These are phyloP conservation scores for Dissostichus mawsoni DNA, from an alignment of 2,113 vertebrate genomes.

Conservation along the genomic window DNA sequence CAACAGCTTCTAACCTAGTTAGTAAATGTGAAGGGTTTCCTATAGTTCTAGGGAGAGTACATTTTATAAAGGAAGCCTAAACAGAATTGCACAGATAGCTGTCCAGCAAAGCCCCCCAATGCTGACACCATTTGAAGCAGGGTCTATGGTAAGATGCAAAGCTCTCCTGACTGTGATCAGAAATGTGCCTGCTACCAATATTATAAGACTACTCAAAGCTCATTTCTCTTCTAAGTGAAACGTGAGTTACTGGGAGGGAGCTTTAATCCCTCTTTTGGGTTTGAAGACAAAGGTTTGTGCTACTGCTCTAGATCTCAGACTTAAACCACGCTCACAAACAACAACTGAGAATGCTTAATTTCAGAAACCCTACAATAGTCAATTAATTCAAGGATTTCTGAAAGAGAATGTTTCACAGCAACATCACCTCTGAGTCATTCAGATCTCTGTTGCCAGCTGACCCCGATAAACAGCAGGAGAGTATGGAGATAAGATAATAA, in stretches of 20 bases:
- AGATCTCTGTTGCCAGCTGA: constrained; percentile 24
- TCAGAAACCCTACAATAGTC: not conserved
- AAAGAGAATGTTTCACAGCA: constrained; percentile 2
- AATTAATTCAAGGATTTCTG: not conserved
- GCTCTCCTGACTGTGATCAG: not conserved
- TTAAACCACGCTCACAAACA: constrained; percentile 11
- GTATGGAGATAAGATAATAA: not conserved
- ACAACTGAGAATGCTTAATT: not conserved
- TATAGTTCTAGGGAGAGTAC: not conserved
- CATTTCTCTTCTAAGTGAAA: not conserved
- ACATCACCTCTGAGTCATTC: not conserved
- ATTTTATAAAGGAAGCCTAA: too few species aligned
- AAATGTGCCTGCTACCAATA: constrained; percentile 2
- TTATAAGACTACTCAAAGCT: not conserved
- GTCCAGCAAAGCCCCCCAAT: not conserved
- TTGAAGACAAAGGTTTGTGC: not conserved
- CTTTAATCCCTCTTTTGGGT: not conserved
- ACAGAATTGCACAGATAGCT: not conserved
- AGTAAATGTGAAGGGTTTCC: not conserved
- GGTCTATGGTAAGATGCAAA: not conserved
- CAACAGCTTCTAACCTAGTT: not conserved
- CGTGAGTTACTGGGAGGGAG: not conserved
- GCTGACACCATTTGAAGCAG: not conserved
- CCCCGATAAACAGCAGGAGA: constrained; percentile 17
- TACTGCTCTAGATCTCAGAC: not conserved